Base-by-base conservation (phyloP, 2,888 invertebrate genomes). In the Achlya flavicornis region DNA sequence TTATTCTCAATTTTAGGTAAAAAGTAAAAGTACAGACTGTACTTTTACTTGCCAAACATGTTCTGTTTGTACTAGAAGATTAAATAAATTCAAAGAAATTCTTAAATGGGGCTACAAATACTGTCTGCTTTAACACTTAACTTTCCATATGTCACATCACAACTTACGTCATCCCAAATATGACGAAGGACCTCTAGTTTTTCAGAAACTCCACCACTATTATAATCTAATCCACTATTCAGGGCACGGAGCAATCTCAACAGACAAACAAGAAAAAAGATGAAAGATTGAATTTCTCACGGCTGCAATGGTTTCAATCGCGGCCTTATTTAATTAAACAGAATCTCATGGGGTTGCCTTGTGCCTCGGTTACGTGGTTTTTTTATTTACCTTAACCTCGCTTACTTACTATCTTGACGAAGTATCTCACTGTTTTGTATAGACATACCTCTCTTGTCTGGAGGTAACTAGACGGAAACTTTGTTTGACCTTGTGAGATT, bases 251-350 rank as follows among this genome's bases (percentile, higher is more conserved):
- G 63, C 69, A 65, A 72, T 70, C 69, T 73, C 71, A 73, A 69
- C 69, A 70, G 71, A 72, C 70, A 71, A 75, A 75, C 69, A 78
- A 78, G 78, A 79, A 84, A 85, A 86, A 88, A 83, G 76, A 77
- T 85, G 80, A 86, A 87, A 86, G 86, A 86, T 86, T 83, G 83
- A 80, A 86, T 88, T 80, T 83, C 85, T 83, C 83, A 81, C 83
- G 79, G 79, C 26, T 1, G 26, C 82, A 79, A 78, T 85, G 87
- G 87, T 88, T 89, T 89, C 89, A 87, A 89, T 89, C 87, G 86
- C 76, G 83, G 81, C 80, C 76, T 85, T 85, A 88, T 89, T 91
- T 91, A 90, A 91, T 91, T 91, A 90, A 90, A 87, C 76, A 69
- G 68, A 75, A 70, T 79, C 90, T 85, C 88, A 73, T 79, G 90